Percentiles rank a stretch among this genome's conserved stretches.
Conservation (phyloP, 2,888 invertebrate genomes). For the Synanthedon formicaeformis region DNA sequence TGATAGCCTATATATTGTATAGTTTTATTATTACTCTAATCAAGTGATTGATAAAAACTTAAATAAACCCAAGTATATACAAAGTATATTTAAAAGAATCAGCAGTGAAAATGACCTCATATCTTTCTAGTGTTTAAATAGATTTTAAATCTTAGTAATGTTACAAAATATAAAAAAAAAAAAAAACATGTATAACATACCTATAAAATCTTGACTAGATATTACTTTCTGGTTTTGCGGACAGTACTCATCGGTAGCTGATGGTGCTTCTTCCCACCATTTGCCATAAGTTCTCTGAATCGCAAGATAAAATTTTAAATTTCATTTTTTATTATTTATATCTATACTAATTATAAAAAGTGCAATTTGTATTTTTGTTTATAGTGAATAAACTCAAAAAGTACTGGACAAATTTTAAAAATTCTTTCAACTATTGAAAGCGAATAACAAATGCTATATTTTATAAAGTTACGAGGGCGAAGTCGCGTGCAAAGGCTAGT, state of each 20-base stretch:
- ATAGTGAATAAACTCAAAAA: too few species aligned
- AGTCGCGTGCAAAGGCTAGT: too few species aligned
- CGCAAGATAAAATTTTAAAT: conserved; percentile 5
- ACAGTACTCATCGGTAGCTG: conserved; percentile 77
- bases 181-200: conserved; percentile 46
- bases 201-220: conserved; percentile 84
- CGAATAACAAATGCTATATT: too few species aligned
- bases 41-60: too few species aligned
- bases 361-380: too few species aligned
- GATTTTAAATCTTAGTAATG: too few species aligned
- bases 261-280: conserved; percentile 87
- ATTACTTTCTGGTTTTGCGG: conserved; percentile 76
- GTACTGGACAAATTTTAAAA: too few species aligned
- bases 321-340: neutral
- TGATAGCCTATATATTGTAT: conserved; percentile 12
- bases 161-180: too few species aligned
- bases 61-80: too few species aligned
- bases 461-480: too few species aligned
- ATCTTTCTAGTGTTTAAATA: too few species aligned
- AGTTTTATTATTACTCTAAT: neutral
- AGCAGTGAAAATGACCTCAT: neutral
- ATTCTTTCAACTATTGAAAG: too few species aligned
- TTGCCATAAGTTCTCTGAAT: conserved; percentile 83
- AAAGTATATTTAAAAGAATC: neutral
- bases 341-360: neutral